phyloP scores from a whole-genome alignment of 1,140 invertebrate species.

The Drosophila pruinosa region DNA sequence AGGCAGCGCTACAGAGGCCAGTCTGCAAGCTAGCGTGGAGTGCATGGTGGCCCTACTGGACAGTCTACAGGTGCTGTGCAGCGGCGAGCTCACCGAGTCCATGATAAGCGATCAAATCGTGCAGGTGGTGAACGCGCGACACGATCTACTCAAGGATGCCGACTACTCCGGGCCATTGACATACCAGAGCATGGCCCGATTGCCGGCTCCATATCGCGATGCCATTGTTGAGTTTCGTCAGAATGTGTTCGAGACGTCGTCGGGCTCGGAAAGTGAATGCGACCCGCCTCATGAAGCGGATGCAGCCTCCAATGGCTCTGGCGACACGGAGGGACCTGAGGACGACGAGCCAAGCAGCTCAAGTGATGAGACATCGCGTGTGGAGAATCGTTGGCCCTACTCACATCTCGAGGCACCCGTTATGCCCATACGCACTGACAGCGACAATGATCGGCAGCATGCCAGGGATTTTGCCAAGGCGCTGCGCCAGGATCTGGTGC shows the following conservation, averaged over 20 bases:
- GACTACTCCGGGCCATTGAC: conserved; percentile 93
- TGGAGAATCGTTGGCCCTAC: conserved; percentile 81
- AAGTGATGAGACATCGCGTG: conserved; percentile 76
- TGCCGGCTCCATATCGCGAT: conserved; percentile 89
- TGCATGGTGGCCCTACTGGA: conserved; percentile 93
- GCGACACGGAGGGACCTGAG: conserved; percentile 89
- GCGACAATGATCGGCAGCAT: conserved; percentile 80
- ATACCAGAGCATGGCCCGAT: conserved; percentile 91
- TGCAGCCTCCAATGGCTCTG: conserved; percentile 85
- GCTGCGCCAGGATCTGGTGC: conserved; percentile 86
- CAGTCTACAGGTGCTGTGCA: conserved; percentile 91
- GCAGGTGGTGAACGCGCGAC: conserved; percentile 88
- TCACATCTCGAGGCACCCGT: conserved; percentile 78
- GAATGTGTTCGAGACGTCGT: conserved; percentile 85
- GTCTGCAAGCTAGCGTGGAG: conserved; percentile 90
- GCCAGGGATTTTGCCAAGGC: conserved; percentile 77
- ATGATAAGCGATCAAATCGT: conserved; percentile 83
- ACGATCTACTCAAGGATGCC: conserved; percentile 89
- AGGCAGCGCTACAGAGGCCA: conserved; percentile 87
- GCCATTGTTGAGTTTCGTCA: conserved; percentile 85
- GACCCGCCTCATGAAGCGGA: conserved; percentile 83
- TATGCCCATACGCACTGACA: conserved; percentile 74
- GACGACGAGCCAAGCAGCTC: conserved; percentile 83
- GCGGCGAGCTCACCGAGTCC: conserved; percentile 86
- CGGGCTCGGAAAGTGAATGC: conserved; percentile 84